Evolutionary conservation across 2,113 vertebrate genomes (phyloP).

Genomic region (Rhynchomys soricoides): DNA sequence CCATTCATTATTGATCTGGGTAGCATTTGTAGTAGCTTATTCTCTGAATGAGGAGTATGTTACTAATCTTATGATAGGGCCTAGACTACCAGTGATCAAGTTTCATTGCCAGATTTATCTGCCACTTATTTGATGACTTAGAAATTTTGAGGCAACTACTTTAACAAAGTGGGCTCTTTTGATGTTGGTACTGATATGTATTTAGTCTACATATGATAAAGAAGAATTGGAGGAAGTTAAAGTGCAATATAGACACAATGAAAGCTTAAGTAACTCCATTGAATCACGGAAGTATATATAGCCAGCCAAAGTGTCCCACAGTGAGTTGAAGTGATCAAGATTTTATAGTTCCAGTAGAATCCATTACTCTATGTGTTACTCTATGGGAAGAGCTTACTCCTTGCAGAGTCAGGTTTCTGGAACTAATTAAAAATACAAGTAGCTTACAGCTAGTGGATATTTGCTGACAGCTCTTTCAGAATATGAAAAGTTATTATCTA

Average conservation of each 20-base stretch:
- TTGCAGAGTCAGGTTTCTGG: background rate
- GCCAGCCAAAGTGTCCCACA: background rate
- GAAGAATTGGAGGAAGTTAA: background rate
- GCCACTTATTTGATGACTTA: background rate
- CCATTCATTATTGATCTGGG: background rate
- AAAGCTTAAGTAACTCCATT: background rate
- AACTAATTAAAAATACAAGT: background rate
- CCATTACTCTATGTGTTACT: background rate
- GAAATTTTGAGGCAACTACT: background rate
- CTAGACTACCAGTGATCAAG: background rate
- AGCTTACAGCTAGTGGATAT: background rate
- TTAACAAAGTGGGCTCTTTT: background rate
- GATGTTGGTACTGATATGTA: background rate
- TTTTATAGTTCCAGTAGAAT: background rate
- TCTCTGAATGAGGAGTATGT: background rate
- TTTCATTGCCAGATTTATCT: background rate
- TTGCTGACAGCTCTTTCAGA: background rate
- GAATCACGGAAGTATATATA: background rate
- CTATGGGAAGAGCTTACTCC: background rate
- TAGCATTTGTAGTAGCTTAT: background rate
- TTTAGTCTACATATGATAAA: background rate
- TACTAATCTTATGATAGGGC: background rate
- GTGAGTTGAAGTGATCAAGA: background rate
- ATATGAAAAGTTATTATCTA: background rate
- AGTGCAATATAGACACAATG: background rate